Percentiles rank a stretch among this genome's conserved stretches.
Conservation (phyloP, 2,888 invertebrate species). For the Mellilla xanthometata region DNA sequence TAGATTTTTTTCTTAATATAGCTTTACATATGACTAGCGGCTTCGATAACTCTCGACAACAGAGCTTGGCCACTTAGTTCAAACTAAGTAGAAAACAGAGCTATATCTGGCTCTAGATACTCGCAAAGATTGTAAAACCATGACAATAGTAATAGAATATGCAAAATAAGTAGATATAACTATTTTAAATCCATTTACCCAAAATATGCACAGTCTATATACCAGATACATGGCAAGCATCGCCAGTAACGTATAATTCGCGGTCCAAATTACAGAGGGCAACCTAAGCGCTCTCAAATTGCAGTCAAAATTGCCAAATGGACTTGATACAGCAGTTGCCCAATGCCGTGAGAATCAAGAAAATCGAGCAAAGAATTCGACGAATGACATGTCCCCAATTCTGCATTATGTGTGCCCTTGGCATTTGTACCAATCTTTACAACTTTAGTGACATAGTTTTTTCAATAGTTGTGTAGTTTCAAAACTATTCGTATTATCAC, state of each 20-base stretch:
- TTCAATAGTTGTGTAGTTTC: neutral
- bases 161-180: too few relatives aligned
- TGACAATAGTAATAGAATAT: too few relatives aligned
- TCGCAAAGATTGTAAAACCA: too few relatives aligned
- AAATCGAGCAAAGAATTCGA: neutral
- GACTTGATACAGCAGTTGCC: slow-evolving; percentile 20
- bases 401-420: slow-evolving; percentile 13
- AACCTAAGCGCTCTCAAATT: slow-evolving; percentile 23
- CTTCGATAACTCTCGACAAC: too few relatives aligned
- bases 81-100: too few relatives aligned
- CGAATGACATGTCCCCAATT: slow-evolving; percentile 13
- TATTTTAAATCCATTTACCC: neutral
- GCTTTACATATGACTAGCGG: too few relatives aligned
- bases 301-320: slow-evolving; percentile 22
- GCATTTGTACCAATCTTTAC: slow-evolving; percentile 8
- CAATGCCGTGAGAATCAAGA: slow-evolving; percentile 27
- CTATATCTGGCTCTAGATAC: too few relatives aligned
- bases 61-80: too few relatives aligned
- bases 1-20: too few relatives aligned
- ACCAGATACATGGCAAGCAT: neutral
- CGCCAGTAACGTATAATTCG: slow-evolving; percentile 10
- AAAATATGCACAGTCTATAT: neutral
- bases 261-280: slow-evolving; percentile 19
- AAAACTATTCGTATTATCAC: too few relatives aligned
- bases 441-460: slow-evolving; percentile 3